A percentile compares a stretch with the other conserved stretches of the same genome.
phyloP scores from a whole-genome alignment of 64 coral and sea anemone species.

The Montipora efflorescens region DNA sequence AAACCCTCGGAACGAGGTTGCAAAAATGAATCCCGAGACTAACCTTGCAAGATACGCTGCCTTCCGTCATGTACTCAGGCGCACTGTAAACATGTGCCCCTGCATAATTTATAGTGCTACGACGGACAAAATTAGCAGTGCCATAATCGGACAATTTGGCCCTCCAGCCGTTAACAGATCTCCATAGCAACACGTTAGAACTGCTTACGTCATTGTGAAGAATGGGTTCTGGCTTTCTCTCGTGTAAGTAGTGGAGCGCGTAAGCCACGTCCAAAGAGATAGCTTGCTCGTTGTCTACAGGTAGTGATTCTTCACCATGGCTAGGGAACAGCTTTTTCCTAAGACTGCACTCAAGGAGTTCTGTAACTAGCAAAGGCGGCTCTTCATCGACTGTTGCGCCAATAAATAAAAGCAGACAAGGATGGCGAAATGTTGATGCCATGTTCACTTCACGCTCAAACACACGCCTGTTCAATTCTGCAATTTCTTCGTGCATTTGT shows the following conservation, averaged over 20 bases:
- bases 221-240: not conserved
- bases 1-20: too few species aligned
- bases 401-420: constrained; percentile 78
- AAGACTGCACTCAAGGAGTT: constrained; percentile 65
- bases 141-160: constrained; percentile 75
- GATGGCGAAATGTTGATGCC: constrained; percentile 70
- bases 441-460: constrained; percentile 74
- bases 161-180: constrained; percentile 31
- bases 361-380: constrained; percentile 50
- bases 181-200: constrained; percentile 68
- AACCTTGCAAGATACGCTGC: not conserved
- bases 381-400: constrained; percentile 66
- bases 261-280: not conserved
- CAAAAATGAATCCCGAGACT: not conserved
- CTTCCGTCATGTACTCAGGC: not conserved
- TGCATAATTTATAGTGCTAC: not conserved
- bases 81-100: constrained; percentile 16
- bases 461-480: not conserved
- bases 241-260: not conserved
- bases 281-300: not conserved
- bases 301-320: not conserved
- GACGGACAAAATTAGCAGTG: constrained; percentile 35
- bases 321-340: not conserved
- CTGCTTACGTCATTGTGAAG: constrained; percentile 76
- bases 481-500: constrained; percentile 1